These are phyloP conservation scores for Crocallis elinguaria DNA, from an alignment of 2,888 invertebrate genomes.

Conservation along the genomic window DNA sequence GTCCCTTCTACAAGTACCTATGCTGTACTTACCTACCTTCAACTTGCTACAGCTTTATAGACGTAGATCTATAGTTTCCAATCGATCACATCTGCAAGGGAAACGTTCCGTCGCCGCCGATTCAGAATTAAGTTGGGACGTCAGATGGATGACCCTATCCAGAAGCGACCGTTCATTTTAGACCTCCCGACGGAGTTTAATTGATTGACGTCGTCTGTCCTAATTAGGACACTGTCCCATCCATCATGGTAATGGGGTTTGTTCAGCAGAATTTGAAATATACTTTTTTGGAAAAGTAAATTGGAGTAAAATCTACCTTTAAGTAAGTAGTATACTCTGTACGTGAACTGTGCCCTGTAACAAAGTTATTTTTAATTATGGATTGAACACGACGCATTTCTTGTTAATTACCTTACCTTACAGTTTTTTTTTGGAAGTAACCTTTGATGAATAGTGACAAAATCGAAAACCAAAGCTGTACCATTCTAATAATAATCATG, in stretches of 20 bases:
- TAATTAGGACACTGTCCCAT: slow-evolving; percentile 65
- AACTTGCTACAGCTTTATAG: no score
- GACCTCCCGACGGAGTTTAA: slow-evolving; percentile 52
- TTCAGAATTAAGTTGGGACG: slow-evolving; percentile 39
- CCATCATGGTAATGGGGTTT: slow-evolving; percentile 65
- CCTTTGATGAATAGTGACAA: no score
- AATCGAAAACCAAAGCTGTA: no score
- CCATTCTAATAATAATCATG: no score
- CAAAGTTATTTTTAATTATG: no score
- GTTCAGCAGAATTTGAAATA: slow-evolving; percentile 47
- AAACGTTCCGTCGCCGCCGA: slow-evolving; percentile 39
- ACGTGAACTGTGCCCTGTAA: no score
- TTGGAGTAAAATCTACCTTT: slow-evolving; percentile 5
- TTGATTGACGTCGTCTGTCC: slow-evolving; percentile 61
- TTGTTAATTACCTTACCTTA: no score
- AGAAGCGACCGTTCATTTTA: slow-evolving; percentile 48
- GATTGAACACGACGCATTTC: no score
- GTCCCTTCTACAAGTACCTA: background rate
- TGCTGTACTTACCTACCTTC: background rate
- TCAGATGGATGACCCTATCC: slow-evolving; percentile 49
- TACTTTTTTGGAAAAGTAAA: slow-evolving; percentile 21
- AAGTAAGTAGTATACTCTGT: no score
- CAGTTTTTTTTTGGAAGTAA: no score
- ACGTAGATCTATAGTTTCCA: background rate
- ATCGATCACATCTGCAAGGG: slow-evolving; percentile 30